Percentiles rank a stretch among this genome's conserved stretches.
phyloP scores from a whole-genome alignment of 2,113 vertebrate species.

The Cyprinus carpio region DNA sequence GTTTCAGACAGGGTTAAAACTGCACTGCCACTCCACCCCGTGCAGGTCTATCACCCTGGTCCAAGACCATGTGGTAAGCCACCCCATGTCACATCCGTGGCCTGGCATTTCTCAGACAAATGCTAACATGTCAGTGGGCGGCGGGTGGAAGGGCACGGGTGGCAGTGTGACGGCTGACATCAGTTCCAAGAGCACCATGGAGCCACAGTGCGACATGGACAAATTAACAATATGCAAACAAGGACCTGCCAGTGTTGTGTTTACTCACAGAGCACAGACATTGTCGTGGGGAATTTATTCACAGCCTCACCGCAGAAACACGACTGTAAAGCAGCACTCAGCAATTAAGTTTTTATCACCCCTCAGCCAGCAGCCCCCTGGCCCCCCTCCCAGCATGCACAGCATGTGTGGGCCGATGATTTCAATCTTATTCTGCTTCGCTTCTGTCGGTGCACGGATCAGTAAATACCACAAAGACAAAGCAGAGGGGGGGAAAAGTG shows the following conservation, averaged over 20 bases:
- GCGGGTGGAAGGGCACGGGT: constrained; percentile 13
- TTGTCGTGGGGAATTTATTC: constrained; percentile 58
- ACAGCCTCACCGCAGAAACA: constrained; percentile 34
- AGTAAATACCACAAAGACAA: background rate
- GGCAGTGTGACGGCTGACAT: constrained; percentile 35
- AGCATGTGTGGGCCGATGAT: constrained; percentile 28
- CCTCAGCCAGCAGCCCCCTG: background rate
- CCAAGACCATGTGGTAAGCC: constrained; percentile 3
- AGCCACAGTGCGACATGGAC: constrained; percentile 6
- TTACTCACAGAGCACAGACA: constrained; percentile 52
- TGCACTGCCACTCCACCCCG: background rate
- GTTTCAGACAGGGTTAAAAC: background rate
- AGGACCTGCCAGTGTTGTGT: constrained; percentile 49
- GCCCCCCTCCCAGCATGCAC: constrained; percentile 2
- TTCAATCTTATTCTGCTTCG: background rate
- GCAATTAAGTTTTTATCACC: constrained; percentile 46
- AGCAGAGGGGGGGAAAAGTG: background rate
- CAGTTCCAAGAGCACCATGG: background rate
- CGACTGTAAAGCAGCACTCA: constrained; percentile 27
- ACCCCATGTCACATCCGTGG: constrained; percentile 43
- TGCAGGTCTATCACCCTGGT: background rate
- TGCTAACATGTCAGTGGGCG: constrained; percentile 40
- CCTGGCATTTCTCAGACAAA: constrained; percentile 54
- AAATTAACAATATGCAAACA: constrained; percentile 62
- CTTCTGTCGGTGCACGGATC: background rate